These are phyloP conservation scores for Hedychridium roseum DNA, from an alignment of 2,888 invertebrate genomes.

Conservation along the genomic window DNA sequence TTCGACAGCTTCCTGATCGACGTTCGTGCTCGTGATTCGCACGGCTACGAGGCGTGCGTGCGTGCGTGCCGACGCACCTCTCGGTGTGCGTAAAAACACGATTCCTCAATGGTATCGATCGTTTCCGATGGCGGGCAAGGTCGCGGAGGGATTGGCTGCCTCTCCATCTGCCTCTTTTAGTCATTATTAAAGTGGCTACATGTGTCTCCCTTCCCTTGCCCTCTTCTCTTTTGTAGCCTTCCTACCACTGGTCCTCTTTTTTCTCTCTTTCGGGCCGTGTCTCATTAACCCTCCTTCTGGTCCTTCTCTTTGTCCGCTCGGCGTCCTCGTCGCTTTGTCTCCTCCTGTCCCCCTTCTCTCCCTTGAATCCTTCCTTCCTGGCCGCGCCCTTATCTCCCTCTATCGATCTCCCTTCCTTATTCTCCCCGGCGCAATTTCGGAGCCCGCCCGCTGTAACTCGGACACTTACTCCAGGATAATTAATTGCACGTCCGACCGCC, in stretches of 20 bases:
- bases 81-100: slow-evolving; percentile 13
- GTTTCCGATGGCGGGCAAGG: slow-evolving; percentile 45
- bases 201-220: no score
- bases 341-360: no score
- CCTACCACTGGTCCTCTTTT: slow-evolving; percentile 4
- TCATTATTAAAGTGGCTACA: no score
- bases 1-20: slow-evolving; percentile 42
- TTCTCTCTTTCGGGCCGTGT: slow-evolving; percentile 1
- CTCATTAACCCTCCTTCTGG: slow-evolving; percentile 5
- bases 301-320: neutral
- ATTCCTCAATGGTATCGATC: slow-evolving; percentile 29
- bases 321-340: no score
- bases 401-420: no score
- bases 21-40: no score
- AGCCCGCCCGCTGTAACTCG: no score
- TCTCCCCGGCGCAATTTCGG: no score
- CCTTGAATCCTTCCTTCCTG: no score
- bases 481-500: no score
- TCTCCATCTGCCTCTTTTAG: neutral
- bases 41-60: slow-evolving; percentile 8
- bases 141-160: slow-evolving; percentile 41
- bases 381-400: no score
- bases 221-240: slow-evolving; percentile 18
- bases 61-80: slow-evolving; percentile 5
- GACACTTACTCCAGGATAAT: no score